Percentiles rank a stretch among this genome's conserved stretches.
These are phyloP conservation scores for Hesperophylax magnus DNA, from an alignment of 1,140 invertebrate species.

Conservation along the genomic window DNA sequence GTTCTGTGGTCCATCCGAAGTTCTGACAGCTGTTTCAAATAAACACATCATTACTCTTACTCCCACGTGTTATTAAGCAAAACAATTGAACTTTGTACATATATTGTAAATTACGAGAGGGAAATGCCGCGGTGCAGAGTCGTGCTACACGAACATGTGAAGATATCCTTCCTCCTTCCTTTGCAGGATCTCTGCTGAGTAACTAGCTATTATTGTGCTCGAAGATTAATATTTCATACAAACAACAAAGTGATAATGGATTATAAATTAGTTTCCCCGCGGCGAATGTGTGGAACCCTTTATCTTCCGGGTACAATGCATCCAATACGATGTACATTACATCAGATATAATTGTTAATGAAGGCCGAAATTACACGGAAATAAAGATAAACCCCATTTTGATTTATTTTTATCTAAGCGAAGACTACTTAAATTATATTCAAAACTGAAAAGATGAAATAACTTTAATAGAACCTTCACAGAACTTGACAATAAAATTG, in stretches of 20 bases:
- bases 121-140: slow-evolving; percentile 32
- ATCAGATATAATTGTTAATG: too few relatives aligned
- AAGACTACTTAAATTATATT: too few relatives aligned
- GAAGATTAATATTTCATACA: slow-evolving; percentile 55
- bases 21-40: not conserved
- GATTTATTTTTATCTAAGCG: too few relatives aligned
- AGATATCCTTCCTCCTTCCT: slow-evolving; percentile 23
- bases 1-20: too few relatives aligned
- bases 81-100: slow-evolving; percentile 39
- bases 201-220: slow-evolving; percentile 42
- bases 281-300: not conserved
- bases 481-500: too few relatives aligned
- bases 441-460: too few relatives aligned
- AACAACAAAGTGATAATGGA: slow-evolving; percentile 57
- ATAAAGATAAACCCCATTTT: too few relatives aligned
- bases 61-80: slow-evolving; percentile 28
- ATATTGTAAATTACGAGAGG: slow-evolving; percentile 31
- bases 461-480: too few relatives aligned
- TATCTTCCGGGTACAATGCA: slow-evolving; percentile 9
- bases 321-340: not conserved
- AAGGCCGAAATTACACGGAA: too few relatives aligned
- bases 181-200: slow-evolving; percentile 34
- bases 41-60: slow-evolving; percentile 33
- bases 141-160: slow-evolving; percentile 43
- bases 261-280: slow-evolving; percentile 53